Conservation (phyloP, 2,113 vertebrate species). For the Tetrao urogallus region DNA sequence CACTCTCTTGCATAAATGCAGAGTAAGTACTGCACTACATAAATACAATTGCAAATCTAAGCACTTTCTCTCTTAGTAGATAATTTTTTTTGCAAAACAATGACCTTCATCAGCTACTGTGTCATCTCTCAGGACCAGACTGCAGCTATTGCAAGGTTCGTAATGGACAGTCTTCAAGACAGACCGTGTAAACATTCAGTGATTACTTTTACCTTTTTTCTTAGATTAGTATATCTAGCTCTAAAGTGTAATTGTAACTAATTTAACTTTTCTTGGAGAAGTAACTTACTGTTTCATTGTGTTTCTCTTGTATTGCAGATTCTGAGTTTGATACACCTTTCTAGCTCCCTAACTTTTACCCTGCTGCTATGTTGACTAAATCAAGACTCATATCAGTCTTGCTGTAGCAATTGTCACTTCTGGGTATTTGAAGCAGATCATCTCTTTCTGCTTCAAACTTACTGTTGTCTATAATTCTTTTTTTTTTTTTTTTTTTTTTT, state of each 20-base stretch:
- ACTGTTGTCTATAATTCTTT: not conserved
- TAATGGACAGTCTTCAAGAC: not conserved
- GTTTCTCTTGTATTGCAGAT: not conserved
- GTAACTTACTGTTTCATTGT: not conserved
- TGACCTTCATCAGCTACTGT: not conserved
- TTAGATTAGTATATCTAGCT: not conserved
- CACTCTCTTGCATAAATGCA: not conserved
- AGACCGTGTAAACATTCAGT: not conserved
- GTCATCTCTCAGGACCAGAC: not conserved
- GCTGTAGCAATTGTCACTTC: not conserved
- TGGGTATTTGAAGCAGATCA: not conserved
- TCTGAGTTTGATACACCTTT: not conserved
- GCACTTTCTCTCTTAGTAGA: not conserved
- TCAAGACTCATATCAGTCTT: not conserved
- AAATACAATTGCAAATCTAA: not conserved
- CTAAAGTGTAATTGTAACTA: not conserved
- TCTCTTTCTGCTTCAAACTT: not conserved
- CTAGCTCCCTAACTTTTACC: not conserved
- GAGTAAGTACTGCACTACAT: not conserved
- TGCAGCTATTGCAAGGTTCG: not conserved
- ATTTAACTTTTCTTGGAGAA: not conserved
- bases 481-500: not conserved
- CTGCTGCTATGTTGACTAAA: not conserved
- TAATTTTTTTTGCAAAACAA: not conserved
- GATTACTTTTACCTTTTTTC: not conserved